Evolutionary conservation across 2,113 vertebrate species (phyloP), one percentile per base, ranked within the genome.

Genomic region (Scomber scombrus): DNA sequence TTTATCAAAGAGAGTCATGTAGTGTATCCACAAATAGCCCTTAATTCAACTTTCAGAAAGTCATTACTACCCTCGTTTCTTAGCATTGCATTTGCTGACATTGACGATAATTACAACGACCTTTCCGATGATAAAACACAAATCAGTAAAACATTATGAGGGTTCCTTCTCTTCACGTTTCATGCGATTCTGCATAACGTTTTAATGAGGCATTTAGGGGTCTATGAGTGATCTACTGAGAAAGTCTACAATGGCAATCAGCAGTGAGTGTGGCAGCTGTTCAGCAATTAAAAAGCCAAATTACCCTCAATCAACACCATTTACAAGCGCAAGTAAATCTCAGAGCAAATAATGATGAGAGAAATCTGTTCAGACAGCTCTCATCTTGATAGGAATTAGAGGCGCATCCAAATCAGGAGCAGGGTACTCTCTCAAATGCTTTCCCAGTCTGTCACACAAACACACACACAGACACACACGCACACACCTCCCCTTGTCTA

Each of bases 281-380:
- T 93, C 87, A 73, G 90, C 92, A 95, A 95, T 95, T 95, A 95
- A 94, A 93, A 93, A 93, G 92, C 93, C 93, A 94, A 94, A 95
- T 95, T 95, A 93, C 89, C 92, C 93, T 94, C 94, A 95, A 95
- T 95, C 94, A 95, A 93, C 92, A 91, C 88, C 92, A 93, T 94
- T 95, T 94, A 95, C 92, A 87, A 90, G 90, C 85, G 82, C 91
- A 92, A 92, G 89, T 92, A 93, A 94, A 93, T 93, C 91, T 92
- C 92, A 65, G 88, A 81, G 85, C 93, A 90, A 93, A 93, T 93
- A 93, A 94, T 89, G 92, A 94, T 92, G 91, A 91, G 89, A 91
- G 88, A 93, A 92, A 93, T 92, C 91, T 90, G 91, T 88, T 94
- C 91, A 93, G 91, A 92, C 91, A 93, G 91, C 90, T 90, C 91